Conservation (phyloP, 2,113 vertebrate species). For the Excalfactoria chinensis region DNA sequence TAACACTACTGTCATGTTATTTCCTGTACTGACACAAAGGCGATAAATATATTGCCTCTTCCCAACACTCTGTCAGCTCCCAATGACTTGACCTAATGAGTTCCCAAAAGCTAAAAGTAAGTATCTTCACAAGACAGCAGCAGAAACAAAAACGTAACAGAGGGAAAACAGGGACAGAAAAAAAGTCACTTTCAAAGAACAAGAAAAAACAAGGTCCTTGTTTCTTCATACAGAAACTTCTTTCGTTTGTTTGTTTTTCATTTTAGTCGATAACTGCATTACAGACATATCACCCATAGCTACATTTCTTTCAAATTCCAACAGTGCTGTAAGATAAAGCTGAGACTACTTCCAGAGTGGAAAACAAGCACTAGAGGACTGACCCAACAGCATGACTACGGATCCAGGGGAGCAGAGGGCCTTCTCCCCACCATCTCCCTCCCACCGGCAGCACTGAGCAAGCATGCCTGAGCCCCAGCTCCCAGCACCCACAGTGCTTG, state of each 20-base stretch:
- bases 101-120: constrained; percentile 4
- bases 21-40: constrained; percentile 6
- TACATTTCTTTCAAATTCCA: neutral
- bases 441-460: neutral
- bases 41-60: neutral
- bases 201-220: neutral
- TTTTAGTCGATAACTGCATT: neutral
- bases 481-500: neutral
- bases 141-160: neutral
- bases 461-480: neutral
- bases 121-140: neutral
- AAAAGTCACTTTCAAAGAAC: neutral
- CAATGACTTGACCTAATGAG: neutral
- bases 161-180: neutral
- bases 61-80: neutral
- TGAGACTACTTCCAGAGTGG: neutral
- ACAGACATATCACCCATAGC: neutral
- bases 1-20: neutral
- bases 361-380: neutral
- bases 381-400: neutral
- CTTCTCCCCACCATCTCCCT: neutral
- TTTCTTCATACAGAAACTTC: neutral
- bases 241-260: neutral
- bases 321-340: neutral
- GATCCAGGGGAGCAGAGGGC: neutral